phyloP scores from a whole-genome alignment of 2,113 vertebrate genomes.

The Rafetus swinhoei region DNA sequence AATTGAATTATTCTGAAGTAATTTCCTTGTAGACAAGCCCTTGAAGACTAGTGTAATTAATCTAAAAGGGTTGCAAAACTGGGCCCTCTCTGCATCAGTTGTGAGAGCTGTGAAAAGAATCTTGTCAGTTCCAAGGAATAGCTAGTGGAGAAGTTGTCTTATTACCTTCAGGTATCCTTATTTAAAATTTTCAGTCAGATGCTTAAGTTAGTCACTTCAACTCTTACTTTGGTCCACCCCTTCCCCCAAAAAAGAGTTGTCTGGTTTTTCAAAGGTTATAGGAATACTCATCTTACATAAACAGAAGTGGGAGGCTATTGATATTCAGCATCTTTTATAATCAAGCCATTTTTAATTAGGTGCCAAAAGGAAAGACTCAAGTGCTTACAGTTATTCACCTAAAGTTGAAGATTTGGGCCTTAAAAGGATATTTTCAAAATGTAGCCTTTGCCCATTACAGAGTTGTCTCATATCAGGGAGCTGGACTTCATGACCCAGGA shows the following conservation, averaged over 20 bases:
- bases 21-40: too few species aligned
- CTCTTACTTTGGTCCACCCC: not conserved
- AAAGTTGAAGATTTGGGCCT: not conserved
- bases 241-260: not conserved
- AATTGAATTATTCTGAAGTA: too few species aligned
- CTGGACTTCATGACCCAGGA: not conserved
- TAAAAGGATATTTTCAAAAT: not conserved
- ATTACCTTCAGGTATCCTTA: not conserved
- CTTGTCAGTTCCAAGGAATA: not conserved
- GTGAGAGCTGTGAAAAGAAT: not conserved
- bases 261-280: not conserved
- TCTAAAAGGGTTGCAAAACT: not conserved
- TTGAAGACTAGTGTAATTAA: not conserved
- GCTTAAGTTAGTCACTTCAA: not conserved
- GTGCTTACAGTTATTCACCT: not conserved
- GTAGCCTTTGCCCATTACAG: fast-evolving
- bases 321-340: not conserved
- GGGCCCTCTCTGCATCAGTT: not conserved
- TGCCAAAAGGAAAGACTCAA: not conserved
- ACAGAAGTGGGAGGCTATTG: not conserved
- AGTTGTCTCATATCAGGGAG: not conserved
- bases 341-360: not conserved
- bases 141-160: not conserved
- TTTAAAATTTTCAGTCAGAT: not conserved
- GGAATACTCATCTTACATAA: not conserved